Percentiles rank a stretch among this genome's conserved stretches.
These are phyloP conservation scores for Arctia plantaginis DNA, from an alignment of 2,888 invertebrate genomes.

Conservation along the genomic window DNA sequence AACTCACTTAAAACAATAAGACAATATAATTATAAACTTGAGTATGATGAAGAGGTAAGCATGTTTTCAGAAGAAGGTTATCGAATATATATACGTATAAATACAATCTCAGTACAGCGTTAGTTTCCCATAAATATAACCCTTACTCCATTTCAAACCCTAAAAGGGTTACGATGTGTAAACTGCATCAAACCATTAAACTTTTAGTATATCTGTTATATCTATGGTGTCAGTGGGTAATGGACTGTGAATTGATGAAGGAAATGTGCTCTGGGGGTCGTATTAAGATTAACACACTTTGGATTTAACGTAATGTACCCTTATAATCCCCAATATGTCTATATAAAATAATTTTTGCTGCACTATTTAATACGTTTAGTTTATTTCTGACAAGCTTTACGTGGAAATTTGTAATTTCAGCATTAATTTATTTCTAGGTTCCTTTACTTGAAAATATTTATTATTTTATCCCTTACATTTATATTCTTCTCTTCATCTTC, in stretches of 20 bases:
- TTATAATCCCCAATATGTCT: not conserved
- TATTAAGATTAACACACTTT: not conserved
- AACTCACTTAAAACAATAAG: not conserved
- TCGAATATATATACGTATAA: not conserved
- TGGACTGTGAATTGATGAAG: slow-evolving; percentile 2
- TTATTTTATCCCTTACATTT: no score
- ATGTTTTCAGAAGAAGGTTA: not conserved
- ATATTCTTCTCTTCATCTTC: no score
- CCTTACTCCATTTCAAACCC: slow-evolving; percentile 3
- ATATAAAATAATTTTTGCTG: not conserved
- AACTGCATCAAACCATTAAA: slow-evolving; percentile 12
- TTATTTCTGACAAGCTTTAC: not conserved
- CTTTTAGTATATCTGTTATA: slow-evolving; percentile 1
- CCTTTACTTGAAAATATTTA: no score
- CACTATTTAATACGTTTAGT: not conserved
- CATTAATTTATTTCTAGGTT: no score
- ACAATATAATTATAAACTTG: not conserved
- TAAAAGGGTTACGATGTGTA: slow-evolving; percentile 1
- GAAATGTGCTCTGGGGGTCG: not conserved
- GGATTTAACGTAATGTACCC: not conserved
- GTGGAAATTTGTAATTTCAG: not conserved
- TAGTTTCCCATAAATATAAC: not conserved
- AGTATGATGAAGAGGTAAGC: not conserved
- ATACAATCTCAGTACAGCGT: not conserved
- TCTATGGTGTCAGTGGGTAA: slow-evolving; percentile 5